phyloP scores from a whole-genome alignment of 2,797 vertebrate genomes.

The Tarsius wallacei region DNA sequence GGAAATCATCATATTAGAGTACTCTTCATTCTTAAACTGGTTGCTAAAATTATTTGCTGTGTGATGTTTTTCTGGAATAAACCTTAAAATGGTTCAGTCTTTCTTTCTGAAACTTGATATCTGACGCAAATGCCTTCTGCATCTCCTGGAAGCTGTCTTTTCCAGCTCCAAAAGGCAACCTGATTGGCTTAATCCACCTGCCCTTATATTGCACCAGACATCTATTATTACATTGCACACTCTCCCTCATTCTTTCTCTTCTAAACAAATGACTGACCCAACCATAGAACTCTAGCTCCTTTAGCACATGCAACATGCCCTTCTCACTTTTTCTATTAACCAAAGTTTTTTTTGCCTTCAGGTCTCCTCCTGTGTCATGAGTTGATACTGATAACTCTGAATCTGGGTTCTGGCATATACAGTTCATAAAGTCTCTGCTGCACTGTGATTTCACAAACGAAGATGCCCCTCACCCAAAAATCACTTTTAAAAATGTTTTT shows the following conservation, averaged over 20 bases:
- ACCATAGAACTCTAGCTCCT: not conserved
- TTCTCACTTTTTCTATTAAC: not conserved
- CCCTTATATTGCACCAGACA: not conserved
- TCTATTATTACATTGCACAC: not conserved
- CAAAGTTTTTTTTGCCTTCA: not conserved
- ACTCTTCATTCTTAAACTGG: not conserved
- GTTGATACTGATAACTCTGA: not conserved
- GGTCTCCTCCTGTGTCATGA: not conserved
- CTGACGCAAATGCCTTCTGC: not conserved
- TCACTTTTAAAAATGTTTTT: not conserved
- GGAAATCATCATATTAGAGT: not conserved
- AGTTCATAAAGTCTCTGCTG: not conserved
- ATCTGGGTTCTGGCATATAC: not conserved
- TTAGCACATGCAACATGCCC: not conserved
- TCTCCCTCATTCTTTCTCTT: not conserved
- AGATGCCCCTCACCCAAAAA: not conserved
- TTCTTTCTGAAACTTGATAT: not conserved
- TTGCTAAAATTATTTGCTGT: not conserved
- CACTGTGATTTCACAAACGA: not conserved
- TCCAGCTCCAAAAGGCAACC: not conserved
- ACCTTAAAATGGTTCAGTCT: not conserved
- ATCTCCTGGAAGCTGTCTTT: not conserved
- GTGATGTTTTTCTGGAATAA: not conserved
- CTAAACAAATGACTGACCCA: not conserved
- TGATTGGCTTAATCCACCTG: not conserved